Evolutionary conservation across 2,113 vertebrate genomes (phyloP).

Genomic region (Xenotilapia longispinis): DNA sequence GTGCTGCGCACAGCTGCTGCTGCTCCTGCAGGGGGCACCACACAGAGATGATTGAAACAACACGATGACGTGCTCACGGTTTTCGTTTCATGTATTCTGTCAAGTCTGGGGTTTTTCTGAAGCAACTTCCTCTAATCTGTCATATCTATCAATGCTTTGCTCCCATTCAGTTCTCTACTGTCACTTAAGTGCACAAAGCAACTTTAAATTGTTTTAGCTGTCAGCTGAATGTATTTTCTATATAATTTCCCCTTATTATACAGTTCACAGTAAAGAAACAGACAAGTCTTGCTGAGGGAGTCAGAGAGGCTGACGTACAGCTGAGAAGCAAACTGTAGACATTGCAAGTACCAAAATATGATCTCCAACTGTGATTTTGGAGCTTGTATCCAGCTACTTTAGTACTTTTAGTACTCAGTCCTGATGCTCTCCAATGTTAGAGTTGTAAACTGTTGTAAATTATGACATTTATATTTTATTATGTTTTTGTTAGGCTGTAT

Average conservation of each 20-base stretch:
- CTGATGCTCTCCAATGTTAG: background rate
- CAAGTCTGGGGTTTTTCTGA: background rate
- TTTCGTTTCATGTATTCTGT: background rate
- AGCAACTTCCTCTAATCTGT: background rate
- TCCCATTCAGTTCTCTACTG: background rate
- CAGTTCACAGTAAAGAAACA: background rate
- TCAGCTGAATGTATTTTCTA: background rate
- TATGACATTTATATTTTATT: background rate
- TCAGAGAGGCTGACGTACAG: background rate
- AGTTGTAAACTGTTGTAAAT: background rate
- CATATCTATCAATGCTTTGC: background rate
- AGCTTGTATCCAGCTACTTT: background rate
- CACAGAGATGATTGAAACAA: background rate
- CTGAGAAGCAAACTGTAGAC: background rate
- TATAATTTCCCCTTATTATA: background rate
- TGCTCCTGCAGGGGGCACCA: constrained; percentile 75
- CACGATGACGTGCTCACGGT: background rate
- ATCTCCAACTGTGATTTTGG: background rate
- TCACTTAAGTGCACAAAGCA: background rate
- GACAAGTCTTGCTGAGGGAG: background rate
- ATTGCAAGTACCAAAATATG: background rate
- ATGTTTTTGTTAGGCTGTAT: background rate
- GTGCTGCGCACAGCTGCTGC: constrained; percentile 72
- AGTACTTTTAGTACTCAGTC: background rate
- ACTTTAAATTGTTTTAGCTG: background rate